These are phyloP conservation scores for Laodelphax striatellus DNA, from an alignment of 1,140 invertebrate species.

Conservation along the genomic window DNA sequence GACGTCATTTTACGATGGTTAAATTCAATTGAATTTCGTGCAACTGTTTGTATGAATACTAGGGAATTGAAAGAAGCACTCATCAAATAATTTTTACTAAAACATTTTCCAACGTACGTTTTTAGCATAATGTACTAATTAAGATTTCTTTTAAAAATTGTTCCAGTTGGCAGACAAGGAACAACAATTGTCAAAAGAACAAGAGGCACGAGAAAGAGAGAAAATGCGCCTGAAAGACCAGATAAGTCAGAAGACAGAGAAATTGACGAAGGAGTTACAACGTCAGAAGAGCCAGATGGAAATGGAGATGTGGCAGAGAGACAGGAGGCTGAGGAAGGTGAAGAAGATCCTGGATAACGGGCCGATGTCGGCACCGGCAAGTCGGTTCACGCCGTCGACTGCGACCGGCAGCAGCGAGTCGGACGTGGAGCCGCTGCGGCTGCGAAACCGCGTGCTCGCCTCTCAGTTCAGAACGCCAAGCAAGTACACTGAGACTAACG, in stretches of 20 bases:
- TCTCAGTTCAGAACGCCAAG: neutral
- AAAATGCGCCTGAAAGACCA: conserved; percentile 59
- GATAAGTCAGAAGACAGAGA: conserved; percentile 55
- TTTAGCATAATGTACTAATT: too few relatives aligned
- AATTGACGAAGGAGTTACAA: conserved; percentile 49
- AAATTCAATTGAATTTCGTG: too few relatives aligned
- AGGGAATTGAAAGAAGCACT: too few relatives aligned
- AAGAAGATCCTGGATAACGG: conserved; percentile 32
- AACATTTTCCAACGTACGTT: too few relatives aligned
- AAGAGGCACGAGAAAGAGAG: conserved; percentile 60
- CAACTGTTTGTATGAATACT: too few relatives aligned
- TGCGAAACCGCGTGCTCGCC: neutral
- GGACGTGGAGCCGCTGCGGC: neutral
- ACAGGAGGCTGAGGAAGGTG: conserved; percentile 36
- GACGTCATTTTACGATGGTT: too few relatives aligned
- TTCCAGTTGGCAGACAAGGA: conserved; percentile 48
- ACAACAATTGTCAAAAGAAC: conserved; percentile 51
- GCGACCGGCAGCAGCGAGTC: neutral
- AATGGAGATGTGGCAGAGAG: conserved; percentile 40
- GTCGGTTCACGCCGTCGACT: neutral
- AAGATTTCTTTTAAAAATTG: conserved; percentile 6
- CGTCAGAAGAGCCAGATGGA: conserved; percentile 50
- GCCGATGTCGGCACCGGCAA: conserved; percentile 23
- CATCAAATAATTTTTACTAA: too few relatives aligned
- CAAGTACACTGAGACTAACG: too few relatives aligned